phyloP scores from a whole-genome alignment of 2,888 invertebrate species.

The Acrocyrtus sp. region DNA sequence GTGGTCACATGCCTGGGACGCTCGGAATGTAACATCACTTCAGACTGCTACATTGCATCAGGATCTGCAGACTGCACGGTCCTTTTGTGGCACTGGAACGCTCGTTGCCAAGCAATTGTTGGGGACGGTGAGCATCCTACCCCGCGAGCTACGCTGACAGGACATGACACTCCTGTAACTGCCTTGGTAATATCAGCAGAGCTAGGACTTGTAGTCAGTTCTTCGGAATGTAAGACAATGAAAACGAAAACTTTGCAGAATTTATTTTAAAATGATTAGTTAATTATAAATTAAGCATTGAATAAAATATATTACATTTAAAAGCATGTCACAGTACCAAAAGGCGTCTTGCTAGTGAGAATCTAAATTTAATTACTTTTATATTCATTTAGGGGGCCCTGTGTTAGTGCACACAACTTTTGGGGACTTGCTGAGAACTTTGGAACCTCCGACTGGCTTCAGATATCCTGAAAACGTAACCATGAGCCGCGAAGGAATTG shows the following conservation, averaged over 20 bases:
- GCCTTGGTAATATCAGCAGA: slow-evolving; percentile 98
- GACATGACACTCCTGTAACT: slow-evolving; percentile 96
- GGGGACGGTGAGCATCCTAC: slow-evolving; percentile 97
- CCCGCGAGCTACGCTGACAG: slow-evolving; percentile 95
- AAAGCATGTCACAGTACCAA: too few relatives aligned
- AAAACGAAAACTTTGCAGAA: too few relatives aligned
- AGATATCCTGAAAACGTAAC: slow-evolving; percentile 86
- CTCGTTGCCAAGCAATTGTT: slow-evolving; percentile 94
- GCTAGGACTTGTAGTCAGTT: slow-evolving; percentile 95
- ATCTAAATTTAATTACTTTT: too few relatives aligned
- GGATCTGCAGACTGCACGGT: slow-evolving; percentile 99
- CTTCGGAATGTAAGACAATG: slow-evolving; percentile 77
- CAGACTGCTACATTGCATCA: slow-evolving; percentile 98
- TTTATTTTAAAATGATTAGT: too few relatives aligned
- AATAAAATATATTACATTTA: too few relatives aligned
- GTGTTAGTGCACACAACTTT: slow-evolving; percentile 98
- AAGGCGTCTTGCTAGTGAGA: too few relatives aligned
- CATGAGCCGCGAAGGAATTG: slow-evolving; percentile 95
- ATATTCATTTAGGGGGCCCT: slow-evolving; percentile 96
- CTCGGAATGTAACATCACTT: slow-evolving; percentile 98
- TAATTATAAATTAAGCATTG: too few relatives aligned
- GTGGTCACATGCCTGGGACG: slow-evolving; percentile 97
- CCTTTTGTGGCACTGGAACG: slow-evolving; percentile 98
- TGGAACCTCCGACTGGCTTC: slow-evolving; percentile 82
- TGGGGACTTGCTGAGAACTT: slow-evolving; percentile 93